Evolutionary conservation across 2,797 vertebrate genomes (phyloP), one percentile per base, ranked within the genome.

Genomic region (Phoeniculus purpureus): DNA sequence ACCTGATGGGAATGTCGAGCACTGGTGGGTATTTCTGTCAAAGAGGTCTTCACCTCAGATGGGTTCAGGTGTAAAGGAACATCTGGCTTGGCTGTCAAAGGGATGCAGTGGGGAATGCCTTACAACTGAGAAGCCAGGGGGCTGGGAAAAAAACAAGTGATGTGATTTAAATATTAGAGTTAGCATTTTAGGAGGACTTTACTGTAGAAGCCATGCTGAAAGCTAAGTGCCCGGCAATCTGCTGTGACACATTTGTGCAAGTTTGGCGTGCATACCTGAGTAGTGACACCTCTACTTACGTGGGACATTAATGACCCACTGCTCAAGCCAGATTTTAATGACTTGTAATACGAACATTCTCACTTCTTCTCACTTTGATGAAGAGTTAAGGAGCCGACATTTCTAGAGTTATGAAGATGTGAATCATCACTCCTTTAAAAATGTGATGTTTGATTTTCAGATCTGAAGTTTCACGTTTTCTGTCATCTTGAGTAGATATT

Each of bases 341-440:
- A n/a, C 18, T 51, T 54, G 12, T 27, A 50, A 12, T 55, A 31
- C 54, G 5, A 79, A 54, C 0, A 0, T 32, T 79, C 12, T 64
- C 78, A 4, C 50, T 81, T 86, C 76, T 88, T 54, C 13, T 76
- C 76, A 8, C 52, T 90, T 77, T 77, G 14, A n/a, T 77, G 61
- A 22, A 6, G 21, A 86, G 6, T 18, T n/a, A 74, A 74, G 20
- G 47, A 80, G 31, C 5, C 77, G 23, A 67, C 15, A 45, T 90
- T 68, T 71, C 32, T 22, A 18, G 9, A 67, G 5, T 56, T 81
- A 71, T 10, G 40, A 71, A 55, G 11, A 52, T 3, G 14, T 17
- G 15, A 93, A 67, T 84, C 56, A 70, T 60, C 22, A n/a, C 4
- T 81, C n/a, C 48, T 80, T 87, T 77, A 82, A 88, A 90, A 93